Conservation (phyloP, 1,140 invertebrate species). For the Diorhabda elongata region DNA sequence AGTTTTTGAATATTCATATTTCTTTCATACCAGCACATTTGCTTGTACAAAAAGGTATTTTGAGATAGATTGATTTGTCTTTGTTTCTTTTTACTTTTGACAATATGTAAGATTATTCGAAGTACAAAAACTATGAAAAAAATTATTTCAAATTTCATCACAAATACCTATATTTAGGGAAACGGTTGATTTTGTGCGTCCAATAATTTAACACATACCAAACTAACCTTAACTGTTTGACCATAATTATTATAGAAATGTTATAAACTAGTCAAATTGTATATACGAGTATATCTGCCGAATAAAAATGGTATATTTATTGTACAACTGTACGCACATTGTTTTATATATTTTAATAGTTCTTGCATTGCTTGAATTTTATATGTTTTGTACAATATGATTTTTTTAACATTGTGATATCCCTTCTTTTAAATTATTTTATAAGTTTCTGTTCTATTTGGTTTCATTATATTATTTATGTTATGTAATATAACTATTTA, state of each 20-base stretch:
- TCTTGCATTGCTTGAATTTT: conserved; percentile 13
- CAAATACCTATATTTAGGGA: neutral
- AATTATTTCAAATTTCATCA: too few species aligned
- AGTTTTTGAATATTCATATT: too few species aligned
- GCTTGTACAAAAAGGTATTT: too few species aligned
- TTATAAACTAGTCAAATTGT: conserved; percentile 31
- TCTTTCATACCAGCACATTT: too few species aligned
- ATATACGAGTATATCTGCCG: conserved; percentile 22
- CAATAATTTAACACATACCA: neutral
- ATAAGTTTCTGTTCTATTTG: conserved; percentile 3
- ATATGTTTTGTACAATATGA: neutral
- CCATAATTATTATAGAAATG: conserved; percentile 22
- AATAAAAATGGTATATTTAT: conserved; percentile 25
- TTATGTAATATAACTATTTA: conserved; percentile 3
- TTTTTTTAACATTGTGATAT: conserved; percentile 3
- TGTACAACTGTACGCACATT: conserved; percentile 30
- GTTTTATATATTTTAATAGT: conserved; percentile 20
- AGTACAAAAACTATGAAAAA: too few species aligned
- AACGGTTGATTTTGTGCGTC: neutral
- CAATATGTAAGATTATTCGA: too few species aligned
- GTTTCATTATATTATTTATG: neutral
- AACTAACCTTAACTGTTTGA: conserved; percentile 19
- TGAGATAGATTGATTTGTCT: too few species aligned
- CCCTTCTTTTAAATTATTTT: neutral
- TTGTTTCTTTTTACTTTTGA: too few species aligned